These are phyloP conservation scores for Delichon dasypus DNA, from an alignment of 2,797 vertebrate species.

Conservation along the genomic window DNA sequence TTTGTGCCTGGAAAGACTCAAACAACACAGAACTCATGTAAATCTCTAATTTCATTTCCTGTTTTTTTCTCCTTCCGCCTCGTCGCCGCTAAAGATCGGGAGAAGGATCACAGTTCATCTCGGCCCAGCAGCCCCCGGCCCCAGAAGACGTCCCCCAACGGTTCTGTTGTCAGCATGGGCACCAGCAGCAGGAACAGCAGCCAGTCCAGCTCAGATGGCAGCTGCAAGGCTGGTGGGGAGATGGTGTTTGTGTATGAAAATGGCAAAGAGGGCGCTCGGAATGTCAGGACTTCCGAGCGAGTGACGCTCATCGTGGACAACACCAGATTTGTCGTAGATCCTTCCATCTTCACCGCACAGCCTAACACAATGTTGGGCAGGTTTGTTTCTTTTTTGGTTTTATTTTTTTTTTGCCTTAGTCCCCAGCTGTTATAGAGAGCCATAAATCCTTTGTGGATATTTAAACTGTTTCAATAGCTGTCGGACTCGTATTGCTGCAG, in stretches of 20 bases:
- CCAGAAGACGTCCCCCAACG: conserved; percentile 90
- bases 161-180: conserved; percentile 87
- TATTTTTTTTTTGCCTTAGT: background rate
- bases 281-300: conserved; percentile 87
- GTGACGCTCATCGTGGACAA: conserved; percentile 98
- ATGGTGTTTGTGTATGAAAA: conserved; percentile 98
- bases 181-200: conserved; percentile 93
- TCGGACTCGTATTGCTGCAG: background rate
- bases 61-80: background rate
- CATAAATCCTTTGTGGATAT: background rate
- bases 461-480: background rate
- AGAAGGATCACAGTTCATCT: conserved; percentile 90
- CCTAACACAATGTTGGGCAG: conserved; percentile 99
- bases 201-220: conserved; percentile 91
- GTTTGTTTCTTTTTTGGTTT: conserved; percentile 71
- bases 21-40: background rate
- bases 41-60: background rate
- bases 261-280: conserved; percentile 89
- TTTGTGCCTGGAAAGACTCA: background rate
- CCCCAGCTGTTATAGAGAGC: background rate
- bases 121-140: conserved; percentile 93
- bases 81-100: conserved; percentile 74
- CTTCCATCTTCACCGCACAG: conserved; percentile 96
- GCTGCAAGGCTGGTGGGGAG: conserved; percentile 89
- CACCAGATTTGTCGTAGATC: conserved; percentile 97